Base-by-base conservation (phyloP, 2,888 invertebrate genomes). In the Eurois occulta region DNA sequence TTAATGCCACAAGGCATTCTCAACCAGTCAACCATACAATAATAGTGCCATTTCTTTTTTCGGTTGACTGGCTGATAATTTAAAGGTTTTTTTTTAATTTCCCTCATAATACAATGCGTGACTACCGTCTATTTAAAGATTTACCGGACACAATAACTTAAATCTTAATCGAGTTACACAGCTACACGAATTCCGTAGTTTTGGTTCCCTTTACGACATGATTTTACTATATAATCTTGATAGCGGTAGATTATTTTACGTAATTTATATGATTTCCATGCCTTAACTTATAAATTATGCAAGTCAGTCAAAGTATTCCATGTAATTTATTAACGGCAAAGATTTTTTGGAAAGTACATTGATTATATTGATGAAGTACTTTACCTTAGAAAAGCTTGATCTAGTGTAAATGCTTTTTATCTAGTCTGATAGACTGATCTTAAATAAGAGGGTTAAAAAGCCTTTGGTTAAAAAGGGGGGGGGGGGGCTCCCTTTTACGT, bases 91-190 rank as follows among this genome's bases (percentile, higher is more conserved):
- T 58, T 79, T 70, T 65, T 46, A 1, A 4, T 70, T 38, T 55
- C 32, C n/a, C 7, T 3, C 16, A 28, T 24, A 43, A 65, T 16
- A 65, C 16, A 21, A 66, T 75, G 81, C 85, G 85, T 85, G 85
- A 80, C 83, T 60, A 58, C 65, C 65, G 16, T 62, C 71, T 86
- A 85, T 80, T 86, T 84, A 83, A 84, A 84, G 74, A 69, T 75
- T 80, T 60, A 86, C 73, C 71, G 84, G 77, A 77, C 77, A 81
- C 84, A 76, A 60, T 84, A 85, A 85, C 76, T 85, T 76, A 72
- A 86, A 81, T 84, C 67, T 73, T 78, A 86, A 86, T 84, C 76
- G 71, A 85, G 76, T 60, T 68, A 84, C 69, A 76, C 48, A 77
- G 41, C n/a, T 58, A 74, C 82, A 85, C 41, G 60, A 80, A 85